phyloP scores from a whole-genome alignment of 2,797 vertebrate species.

The Enoplosus armatus region DNA sequence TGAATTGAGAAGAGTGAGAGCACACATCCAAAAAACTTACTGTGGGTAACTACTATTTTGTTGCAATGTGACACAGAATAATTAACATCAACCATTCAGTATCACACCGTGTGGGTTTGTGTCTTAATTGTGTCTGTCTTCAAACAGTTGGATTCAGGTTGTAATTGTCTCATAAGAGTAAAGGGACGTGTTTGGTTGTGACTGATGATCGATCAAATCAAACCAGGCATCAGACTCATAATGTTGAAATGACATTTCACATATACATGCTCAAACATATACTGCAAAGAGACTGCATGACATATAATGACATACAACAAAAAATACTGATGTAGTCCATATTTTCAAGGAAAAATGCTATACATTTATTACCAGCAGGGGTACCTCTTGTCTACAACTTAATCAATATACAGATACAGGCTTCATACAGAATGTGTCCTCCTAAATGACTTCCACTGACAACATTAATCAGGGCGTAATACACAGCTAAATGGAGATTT shows the following conservation, averaged over 20 bases:
- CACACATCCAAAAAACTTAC: background rate
- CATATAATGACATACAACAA: background rate
- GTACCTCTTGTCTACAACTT: constrained; percentile 35
- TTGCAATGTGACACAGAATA: background rate
- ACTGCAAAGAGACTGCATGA: background rate
- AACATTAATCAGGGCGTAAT: background rate
- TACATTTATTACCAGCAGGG: constrained; percentile 30
- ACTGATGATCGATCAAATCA: background rate
- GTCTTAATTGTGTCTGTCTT: background rate
- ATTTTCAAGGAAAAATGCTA: background rate
- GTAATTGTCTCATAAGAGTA: background rate
- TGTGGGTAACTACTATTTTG: background rate
- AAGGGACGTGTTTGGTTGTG: background rate
- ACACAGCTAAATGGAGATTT: constrained; percentile 19
- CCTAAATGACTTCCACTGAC: background rate
- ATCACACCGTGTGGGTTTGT: background rate
- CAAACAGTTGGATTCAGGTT: background rate
- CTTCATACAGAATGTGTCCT: background rate
- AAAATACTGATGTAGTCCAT: background rate
- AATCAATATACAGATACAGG: background rate
- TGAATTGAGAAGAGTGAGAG: background rate
- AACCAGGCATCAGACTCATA: background rate
- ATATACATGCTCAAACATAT: background rate
- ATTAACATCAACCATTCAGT: background rate
- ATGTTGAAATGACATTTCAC: background rate